phyloP scores from a whole-genome alignment of 2,888 invertebrate species.

The Pherbina coryleti region DNA sequence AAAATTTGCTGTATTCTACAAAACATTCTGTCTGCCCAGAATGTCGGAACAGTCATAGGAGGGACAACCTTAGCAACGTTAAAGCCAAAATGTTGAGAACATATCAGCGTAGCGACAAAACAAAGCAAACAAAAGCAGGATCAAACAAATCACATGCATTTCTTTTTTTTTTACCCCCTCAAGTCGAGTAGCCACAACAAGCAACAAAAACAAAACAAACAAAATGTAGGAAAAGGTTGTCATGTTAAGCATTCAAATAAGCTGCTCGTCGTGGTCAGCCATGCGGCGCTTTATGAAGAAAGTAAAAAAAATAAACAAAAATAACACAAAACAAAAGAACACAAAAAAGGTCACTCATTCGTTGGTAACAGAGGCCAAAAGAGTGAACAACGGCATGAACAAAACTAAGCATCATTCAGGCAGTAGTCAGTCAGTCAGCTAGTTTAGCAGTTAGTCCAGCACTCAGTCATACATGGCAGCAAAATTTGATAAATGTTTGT shows the following conservation, averaged over 20 bases:
- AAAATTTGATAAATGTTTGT: no score
- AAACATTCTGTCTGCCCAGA: background rate
- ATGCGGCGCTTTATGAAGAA: background rate
- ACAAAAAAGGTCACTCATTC: background rate
- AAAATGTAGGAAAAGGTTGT: background rate
- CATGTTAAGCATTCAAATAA: constrained; percentile 34
- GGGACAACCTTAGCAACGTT: background rate
- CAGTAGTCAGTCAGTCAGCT: no score
- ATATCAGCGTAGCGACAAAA: background rate
- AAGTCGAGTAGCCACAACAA: background rate
- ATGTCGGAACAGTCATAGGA: background rate
- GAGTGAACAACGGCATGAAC: no score
- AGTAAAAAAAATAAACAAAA: background rate
- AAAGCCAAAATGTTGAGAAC: background rate
- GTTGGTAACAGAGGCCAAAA: background rate
- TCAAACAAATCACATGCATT: constrained; percentile 27
- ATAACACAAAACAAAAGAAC: background rate
- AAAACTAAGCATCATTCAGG: no score
- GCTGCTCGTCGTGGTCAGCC: background rate
- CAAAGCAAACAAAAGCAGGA: background rate
- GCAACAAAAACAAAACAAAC: background rate
- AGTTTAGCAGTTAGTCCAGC: no score
- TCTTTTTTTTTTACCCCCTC: background rate
- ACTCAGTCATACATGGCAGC: no score
- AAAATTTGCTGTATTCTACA: background rate